phyloP scores from a whole-genome alignment of 1,140 invertebrate species.

The Drosophila baimaii region DNA sequence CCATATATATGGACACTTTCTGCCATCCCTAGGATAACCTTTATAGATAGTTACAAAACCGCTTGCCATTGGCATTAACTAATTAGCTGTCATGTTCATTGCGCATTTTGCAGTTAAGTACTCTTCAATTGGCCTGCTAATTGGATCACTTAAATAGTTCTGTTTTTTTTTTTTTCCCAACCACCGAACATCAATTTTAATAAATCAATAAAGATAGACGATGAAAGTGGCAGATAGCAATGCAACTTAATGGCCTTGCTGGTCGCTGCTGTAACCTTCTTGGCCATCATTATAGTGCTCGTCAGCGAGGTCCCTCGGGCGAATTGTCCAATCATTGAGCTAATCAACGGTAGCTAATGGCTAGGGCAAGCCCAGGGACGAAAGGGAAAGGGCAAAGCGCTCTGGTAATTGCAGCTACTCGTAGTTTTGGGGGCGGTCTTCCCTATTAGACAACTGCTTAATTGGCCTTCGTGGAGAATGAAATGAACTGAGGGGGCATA shows the following conservation, averaged over 20 bases:
- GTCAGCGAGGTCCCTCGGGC: constrained; percentile 31
- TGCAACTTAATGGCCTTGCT: neutral
- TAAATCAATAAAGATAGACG: constrained; percentile 2
- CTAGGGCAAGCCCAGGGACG: constrained; percentile 11
- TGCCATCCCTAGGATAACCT: too few species aligned
- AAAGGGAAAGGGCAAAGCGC: too few species aligned
- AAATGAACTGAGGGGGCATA: constrained; percentile 2
- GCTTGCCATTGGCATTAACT: constrained; percentile 44
- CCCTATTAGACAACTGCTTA: constrained; percentile 61
- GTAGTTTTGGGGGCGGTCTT: constrained; percentile 34
- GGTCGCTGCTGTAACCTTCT: neutral
- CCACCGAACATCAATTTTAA: constrained; percentile 1
- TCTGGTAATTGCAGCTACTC: constrained; percentile 54
- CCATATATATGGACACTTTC: too few species aligned
- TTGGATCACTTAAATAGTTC: constrained; percentile 29
- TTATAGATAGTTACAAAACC: neutral
- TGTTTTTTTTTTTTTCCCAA: neutral
- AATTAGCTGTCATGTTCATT: constrained; percentile 50
- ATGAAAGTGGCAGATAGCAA: neutral
- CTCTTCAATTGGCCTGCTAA: constrained; percentile 44
- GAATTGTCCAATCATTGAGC: constrained; percentile 70
- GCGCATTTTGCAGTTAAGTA: constrained; percentile 36
- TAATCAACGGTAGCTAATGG: constrained; percentile 60
- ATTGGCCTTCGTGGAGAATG: constrained; percentile 42
- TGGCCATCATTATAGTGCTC: neutral